Base-by-base conservation (phyloP, 2,797 vertebrate genomes). In the Danio albolineatus region DNA sequence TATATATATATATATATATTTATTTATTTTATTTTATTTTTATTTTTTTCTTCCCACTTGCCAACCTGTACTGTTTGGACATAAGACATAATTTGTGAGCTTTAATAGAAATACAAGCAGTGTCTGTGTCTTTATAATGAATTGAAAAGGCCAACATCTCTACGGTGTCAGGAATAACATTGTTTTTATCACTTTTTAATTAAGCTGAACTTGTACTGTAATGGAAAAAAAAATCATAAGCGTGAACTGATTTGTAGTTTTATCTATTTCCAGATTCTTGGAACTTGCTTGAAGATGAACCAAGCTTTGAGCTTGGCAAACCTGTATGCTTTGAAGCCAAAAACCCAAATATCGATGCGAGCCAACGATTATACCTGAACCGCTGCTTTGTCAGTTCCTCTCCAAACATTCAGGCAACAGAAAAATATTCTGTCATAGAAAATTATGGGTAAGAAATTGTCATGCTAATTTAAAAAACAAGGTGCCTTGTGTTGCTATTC, bases 261-360 rank as follows among this genome's bases (percentile, higher is more conserved):
- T 28, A 28, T 28, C 6, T 65, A 49, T 0, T 13, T 82, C 53
- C 78, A 94, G 93, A 4, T 2, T 82, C 59, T 1, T 91, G 92
- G 48, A 83, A 82, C 4, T 36, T 67, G 46, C 53, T 91, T 19
- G 14, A 21, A 2, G 39, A 13, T 0, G 0, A 38, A 16, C 51
- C 76, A 39, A 60, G 14, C 8, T 90, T 86, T 83, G 74, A 7
- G 1, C 14, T 94, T 73, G 91, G 92, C 7, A 28, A 89, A 13
- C 77, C 77, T 0, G 88, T 94, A 81, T 89, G 82, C 83, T 94
- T 94, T 71, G 88, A 88, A 59, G 91, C 83, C 7, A 90, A 76
- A 53, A 17, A 0, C 48, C 5, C 36, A 7, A 0, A 10, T 0
- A 1, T 0, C 0, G 13, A 6, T 1, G 0, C 3, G 5, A 0